These are phyloP conservation scores for Onthophagus sagittarius DNA, from an alignment of 2,888 invertebrate genomes.

Conservation along the genomic window DNA sequence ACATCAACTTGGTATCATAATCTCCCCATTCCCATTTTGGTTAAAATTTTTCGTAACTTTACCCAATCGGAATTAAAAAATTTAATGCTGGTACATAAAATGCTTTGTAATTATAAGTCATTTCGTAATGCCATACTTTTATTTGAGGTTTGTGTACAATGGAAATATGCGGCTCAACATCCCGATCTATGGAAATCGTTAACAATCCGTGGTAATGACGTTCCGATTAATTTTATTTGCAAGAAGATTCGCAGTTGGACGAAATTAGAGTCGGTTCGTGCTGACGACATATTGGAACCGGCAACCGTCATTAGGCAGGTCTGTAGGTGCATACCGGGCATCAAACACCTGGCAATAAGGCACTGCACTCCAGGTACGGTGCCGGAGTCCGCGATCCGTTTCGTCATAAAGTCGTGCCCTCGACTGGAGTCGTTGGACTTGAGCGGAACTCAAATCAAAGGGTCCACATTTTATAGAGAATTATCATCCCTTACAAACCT, in stretches of 20 bases:
- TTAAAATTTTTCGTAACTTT: constrained; percentile 31
- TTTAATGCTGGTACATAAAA: constrained; percentile 27
- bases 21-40: constrained; percentile 28
- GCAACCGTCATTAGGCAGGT: constrained; percentile 32
- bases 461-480: constrained; percentile 27
- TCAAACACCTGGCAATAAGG: constrained; percentile 30
- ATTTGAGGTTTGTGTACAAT: constrained; percentile 34
- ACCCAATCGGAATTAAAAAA: constrained; percentile 27
- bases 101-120: background rate
- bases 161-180: constrained; percentile 32
- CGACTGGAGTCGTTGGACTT: constrained; percentile 31
- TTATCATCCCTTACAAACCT: constrained; percentile 27
- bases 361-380: constrained; percentile 23
- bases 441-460: constrained; percentile 31
- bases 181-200: constrained; percentile 33
- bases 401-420: constrained; percentile 30
- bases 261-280: constrained; percentile 26
- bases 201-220: constrained; percentile 25
- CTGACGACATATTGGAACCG: constrained; percentile 31
- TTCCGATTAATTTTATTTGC: constrained; percentile 31
- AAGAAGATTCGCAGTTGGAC: constrained; percentile 28
- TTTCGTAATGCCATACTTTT: background rate
- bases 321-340: constrained; percentile 27
- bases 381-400: constrained; percentile 27
- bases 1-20: constrained; percentile 30